Evolutionary conservation across 2,113 vertebrate genomes (phyloP), one percentile per base, ranked within the genome.

Genomic region (Alligator sinensis): DNA sequence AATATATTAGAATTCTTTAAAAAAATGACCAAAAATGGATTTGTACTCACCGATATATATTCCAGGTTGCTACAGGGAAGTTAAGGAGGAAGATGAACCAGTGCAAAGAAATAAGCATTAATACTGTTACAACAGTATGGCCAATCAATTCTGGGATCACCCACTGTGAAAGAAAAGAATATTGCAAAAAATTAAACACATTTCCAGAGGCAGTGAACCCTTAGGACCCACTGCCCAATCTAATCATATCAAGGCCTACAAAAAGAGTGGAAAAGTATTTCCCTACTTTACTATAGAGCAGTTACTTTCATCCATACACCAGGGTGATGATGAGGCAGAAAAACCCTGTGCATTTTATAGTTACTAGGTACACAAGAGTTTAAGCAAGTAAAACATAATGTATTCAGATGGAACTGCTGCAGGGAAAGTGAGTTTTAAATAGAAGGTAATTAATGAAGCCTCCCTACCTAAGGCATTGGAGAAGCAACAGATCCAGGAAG

Each of bases 71-170:
- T 93, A 99, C 98, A 47, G 99, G 99, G 58, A 99, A 87, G 96
- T 99, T 99, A 93, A 99, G 99, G 61, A 99, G 98, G 87, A 99
- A 99, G 97, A 99, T 98, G 97, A 99, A 99, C 99, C 99, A 99
- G 98, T 99, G 99, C 98, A 99, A 97, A 28, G 99, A 99, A 90
- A 99, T 96, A 47, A 99, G 95, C 99, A 99, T 99, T 81, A 99
- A 95, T 63, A 99, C 97, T 0, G 99, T 99, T 74, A 99, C 98
- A n/a, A 99, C 63, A 83, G 98, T 98, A 78, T 99, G 99, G 62
- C 98, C 98, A 11, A 99, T 94, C 96, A 99, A 95, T 95, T 99
- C 99, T 38, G 99, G 99, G 55, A 99, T 97, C 1, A 99, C 98
- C 99, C 99, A 99, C 99, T 98, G 95, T 75, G 91, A 95, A 92